Evolutionary conservation across 2,888 invertebrate genomes (phyloP), one percentile per base, ranked within the genome.

Genomic region (Ormyrus pomaceus): DNA sequence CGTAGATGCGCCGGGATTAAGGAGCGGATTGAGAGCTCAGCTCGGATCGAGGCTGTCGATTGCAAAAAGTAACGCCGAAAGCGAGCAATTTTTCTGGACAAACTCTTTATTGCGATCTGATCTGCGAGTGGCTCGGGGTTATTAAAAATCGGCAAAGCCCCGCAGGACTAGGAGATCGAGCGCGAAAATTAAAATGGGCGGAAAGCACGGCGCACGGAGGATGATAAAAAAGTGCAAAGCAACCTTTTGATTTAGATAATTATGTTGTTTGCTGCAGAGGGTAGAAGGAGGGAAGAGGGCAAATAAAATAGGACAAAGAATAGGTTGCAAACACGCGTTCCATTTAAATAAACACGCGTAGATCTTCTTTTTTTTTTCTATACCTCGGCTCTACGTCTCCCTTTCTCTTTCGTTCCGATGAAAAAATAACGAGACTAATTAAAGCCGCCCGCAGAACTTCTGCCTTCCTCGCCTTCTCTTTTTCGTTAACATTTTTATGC

Each of bases 381-480:
- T 56, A 50, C 72, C 66, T 34, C 70, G 62, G 59, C 69, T 64
- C 70, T 65, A 10, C 34, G 3, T 50, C 13, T 19, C 58, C 59
- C 45, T 55, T 51, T 66, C 50, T 68, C 55, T 51, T 48, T 59
- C 68, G 65, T 10, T 59, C 56, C 70, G 68, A 74, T 62, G 69
- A 68, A 75, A 68, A 65, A 78, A 75, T 59, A 66, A 73, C 77
- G 71, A 66, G 68, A 64, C 71, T 79, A 77, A 83, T 82, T 82
- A 82, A 79, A 83, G 73, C 59, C 77, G 71, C 77, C 66, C 79
- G 59, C 61, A 76, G 11, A 58, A 53, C 80, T 70, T 56, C 9
- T 34, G 0, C 13, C 13, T 53, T 10, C 19, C 51, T 6, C 51
- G 19, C 19, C 34, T 53, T 6, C 48, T 62, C 6, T 62, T 45